A percentile compares a stretch with the other conserved stretches of the same genome.
phyloP scores from a whole-genome alignment of 1,140 invertebrate genomes.

The Adoxophyes honmai region DNA sequence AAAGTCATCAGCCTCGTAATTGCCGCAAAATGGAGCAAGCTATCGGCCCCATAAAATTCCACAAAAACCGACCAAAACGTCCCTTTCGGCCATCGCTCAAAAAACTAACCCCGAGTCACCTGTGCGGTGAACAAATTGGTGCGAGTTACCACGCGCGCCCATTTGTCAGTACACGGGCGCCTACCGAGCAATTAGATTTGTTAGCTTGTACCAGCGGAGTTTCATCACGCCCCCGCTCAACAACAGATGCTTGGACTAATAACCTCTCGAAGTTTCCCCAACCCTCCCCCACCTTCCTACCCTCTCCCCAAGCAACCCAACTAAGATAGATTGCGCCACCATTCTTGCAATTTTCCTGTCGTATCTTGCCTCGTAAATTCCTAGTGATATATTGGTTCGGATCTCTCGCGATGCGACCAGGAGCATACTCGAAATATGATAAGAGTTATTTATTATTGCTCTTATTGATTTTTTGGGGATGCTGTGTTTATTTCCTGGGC shows the following conservation, averaged over 20 bases:
- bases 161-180: slow-evolving; percentile 71
- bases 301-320: slow-evolving; percentile 74
- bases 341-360: slow-evolving; percentile 89
- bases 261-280: slow-evolving; percentile 78
- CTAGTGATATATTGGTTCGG: slow-evolving; percentile 84
- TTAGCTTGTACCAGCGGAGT: slow-evolving; percentile 73
- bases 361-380: slow-evolving; percentile 87
- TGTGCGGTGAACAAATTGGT: slow-evolving; percentile 64
- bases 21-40: no score
- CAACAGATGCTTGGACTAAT: slow-evolving; percentile 79
- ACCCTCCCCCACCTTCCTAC: slow-evolving; percentile 42
- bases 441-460: slow-evolving; percentile 77
- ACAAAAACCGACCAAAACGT: not conserved
- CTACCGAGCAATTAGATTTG: slow-evolving; percentile 77
- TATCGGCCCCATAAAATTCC: not conserved
- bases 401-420: slow-evolving; percentile 81
- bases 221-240: slow-evolving; percentile 75
- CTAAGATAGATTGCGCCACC: slow-evolving; percentile 86
- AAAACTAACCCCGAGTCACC: slow-evolving; percentile 50
- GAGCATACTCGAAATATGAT: slow-evolving; percentile 77
- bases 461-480: slow-evolving; percentile 73
- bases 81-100: slow-evolving; percentile 2
- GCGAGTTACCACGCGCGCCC: slow-evolving; percentile 60
- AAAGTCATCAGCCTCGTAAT: no score
- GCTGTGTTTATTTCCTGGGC: slow-evolving; percentile 34